Percentiles rank a stretch among this genome's conserved stretches.
phyloP scores from a whole-genome alignment of 2,113 vertebrate species.

The Maccullochella peelii region DNA sequence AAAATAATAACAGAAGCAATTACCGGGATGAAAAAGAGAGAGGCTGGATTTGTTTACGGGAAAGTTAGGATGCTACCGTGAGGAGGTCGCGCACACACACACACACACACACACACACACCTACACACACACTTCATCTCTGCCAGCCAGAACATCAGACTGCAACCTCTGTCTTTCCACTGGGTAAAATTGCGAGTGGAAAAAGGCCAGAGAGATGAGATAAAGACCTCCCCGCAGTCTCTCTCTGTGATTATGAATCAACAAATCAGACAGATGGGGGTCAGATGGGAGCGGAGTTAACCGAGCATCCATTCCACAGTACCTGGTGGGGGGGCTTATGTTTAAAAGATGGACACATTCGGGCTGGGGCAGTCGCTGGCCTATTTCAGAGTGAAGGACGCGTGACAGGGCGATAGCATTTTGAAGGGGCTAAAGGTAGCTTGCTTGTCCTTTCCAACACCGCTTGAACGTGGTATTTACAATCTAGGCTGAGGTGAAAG shows the following conservation, averaged over 20 bases:
- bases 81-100: not conserved
- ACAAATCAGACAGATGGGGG: slow-evolving; percentile 64
- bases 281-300: slow-evolving; percentile 63
- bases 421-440: slow-evolving; percentile 58
- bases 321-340: slow-evolving; percentile 50
- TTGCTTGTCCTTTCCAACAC: slow-evolving; percentile 62
- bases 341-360: slow-evolving; percentile 67
- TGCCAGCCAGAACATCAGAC: slow-evolving; percentile 17
- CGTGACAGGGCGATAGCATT: slow-evolving; percentile 56
- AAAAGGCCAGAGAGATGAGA: slow-evolving; percentile 65
- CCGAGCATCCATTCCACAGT: slow-evolving; percentile 50
- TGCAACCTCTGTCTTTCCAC: slow-evolving; percentile 19
- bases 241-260: slow-evolving; percentile 71
- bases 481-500: slow-evolving; percentile 62
- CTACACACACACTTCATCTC: slow-evolving; percentile 23
- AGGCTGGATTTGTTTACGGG: slow-evolving; percentile 21
- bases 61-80: slow-evolving; percentile 12
- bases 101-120: slow-evolving; percentile 4
- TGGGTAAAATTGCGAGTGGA: slow-evolving; percentile 46
- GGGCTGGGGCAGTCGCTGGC: slow-evolving; percentile 52
- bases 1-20: slow-evolving; percentile 45
- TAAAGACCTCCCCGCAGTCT: slow-evolving; percentile 46
- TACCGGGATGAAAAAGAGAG: slow-evolving; percentile 22
- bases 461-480: slow-evolving; percentile 76
- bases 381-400: slow-evolving; percentile 65